These are phyloP conservation scores for Pristis pectinata DNA, from an alignment of 2,797 vertebrate genomes.

Conservation along the genomic window DNA sequence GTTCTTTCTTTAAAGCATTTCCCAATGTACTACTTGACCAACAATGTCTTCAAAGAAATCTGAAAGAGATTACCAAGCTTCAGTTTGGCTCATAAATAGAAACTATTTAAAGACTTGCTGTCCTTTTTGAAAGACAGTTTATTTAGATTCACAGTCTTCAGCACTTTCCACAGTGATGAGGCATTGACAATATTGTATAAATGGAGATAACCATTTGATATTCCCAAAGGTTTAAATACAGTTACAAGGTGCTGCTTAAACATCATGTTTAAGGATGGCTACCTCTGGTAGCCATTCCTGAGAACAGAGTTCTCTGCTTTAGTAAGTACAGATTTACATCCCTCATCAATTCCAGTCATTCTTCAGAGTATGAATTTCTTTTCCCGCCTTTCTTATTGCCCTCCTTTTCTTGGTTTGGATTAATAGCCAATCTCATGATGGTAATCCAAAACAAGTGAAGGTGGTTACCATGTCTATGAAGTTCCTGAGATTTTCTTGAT, in stretches of 20 bases:
- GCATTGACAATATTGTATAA: background rate
- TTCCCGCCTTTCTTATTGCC: background rate
- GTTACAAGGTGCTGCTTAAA: background rate
- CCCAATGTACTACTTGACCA: conserved; percentile 41
- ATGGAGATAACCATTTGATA: background rate
- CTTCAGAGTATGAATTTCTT: background rate
- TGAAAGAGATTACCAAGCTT: background rate
- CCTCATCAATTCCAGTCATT: background rate
- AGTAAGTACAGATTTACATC: background rate
- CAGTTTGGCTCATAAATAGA: background rate
- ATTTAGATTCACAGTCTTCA: background rate
- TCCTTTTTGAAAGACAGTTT: background rate
- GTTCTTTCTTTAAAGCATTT: conserved; percentile 39
- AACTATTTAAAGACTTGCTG: background rate
- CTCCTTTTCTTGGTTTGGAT: background rate
- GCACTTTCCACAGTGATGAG: background rate
- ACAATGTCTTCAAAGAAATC: conserved; percentile 15
- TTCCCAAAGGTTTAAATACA: background rate
- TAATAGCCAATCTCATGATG: background rate
- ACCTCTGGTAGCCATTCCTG: background rate
- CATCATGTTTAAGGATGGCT: background rate
- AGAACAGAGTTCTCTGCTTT: background rate
- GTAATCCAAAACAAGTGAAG: no score
- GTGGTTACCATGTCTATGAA: no score
- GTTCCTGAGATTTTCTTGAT: no score